Evolutionary conservation across 1,140 invertebrate genomes (phyloP), one percentile per base, ranked within the genome.

Genomic region (Drosophila watanabei): DNA sequence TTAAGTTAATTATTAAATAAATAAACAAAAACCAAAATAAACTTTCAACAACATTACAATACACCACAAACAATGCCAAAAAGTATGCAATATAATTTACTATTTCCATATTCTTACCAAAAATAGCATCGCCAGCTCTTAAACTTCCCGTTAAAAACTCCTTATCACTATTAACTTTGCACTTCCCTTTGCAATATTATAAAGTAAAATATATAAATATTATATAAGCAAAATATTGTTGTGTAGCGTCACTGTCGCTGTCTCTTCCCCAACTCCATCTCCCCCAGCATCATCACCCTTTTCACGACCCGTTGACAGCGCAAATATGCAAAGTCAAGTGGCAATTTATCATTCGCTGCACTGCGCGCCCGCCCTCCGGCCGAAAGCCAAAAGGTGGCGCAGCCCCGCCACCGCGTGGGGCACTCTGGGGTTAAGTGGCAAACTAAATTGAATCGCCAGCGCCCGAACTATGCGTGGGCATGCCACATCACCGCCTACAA

Each of bases 311-410:
- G 58, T 63, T 75, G 80, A 77, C 68, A 78, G 54, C 78, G 59
- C 73, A 85, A 89, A 89, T 89, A 88, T 88, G 85, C 85, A 89
- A 88, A 88, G 85, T 88, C 85, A 88, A 88, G 85, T 89, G 85
- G 81, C 85, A 88, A 88, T 88, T 88, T 88, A 88, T 88, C 85
- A 88, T 84, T 54, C 75, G 60, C 59, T 79, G 82, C 79, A 86
- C 54, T 54, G 73, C 20, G 69, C 18, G 37, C 28, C 33, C 63
- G 52, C 52, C 46, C 56, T 54, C 37, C 33, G 37, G 37, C 24
- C 20, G 30, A 59, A 32, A 61, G 57, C 45, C 68, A 71, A 73
- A 73, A 49, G 49, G 58, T 43, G 69, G 43, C 39, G 30, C 39
- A 43, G 41, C 28, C 35, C 37, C 24, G 52, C 48, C 45, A 45